Evolutionary conservation across 2,113 vertebrate genomes (phyloP).

Genomic region (Carassius gibelio): DNA sequence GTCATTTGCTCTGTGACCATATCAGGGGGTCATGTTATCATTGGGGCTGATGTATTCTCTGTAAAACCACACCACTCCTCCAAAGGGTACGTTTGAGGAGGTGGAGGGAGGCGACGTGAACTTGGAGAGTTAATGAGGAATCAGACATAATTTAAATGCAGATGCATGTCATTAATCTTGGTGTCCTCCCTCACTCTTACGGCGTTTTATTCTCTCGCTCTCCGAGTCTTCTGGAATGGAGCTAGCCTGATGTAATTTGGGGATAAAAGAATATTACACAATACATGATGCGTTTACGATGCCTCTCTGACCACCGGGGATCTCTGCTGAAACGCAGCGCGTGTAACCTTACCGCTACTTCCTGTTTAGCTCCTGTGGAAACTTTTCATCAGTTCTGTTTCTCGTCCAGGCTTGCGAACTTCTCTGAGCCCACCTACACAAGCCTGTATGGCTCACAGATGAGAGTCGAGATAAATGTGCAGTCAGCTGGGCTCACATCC

Average conservation of each 20-base stretch:
- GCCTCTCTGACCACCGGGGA: slow-evolving; percentile 22
- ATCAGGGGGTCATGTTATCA: slow-evolving; percentile 33
- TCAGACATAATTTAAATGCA: slow-evolving; percentile 45
- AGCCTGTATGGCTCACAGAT: slow-evolving; percentile 52
- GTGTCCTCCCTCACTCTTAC: slow-evolving; percentile 30
- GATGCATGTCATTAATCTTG: slow-evolving; percentile 43
- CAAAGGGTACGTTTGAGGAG: slow-evolving; percentile 25
- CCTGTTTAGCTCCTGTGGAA: slow-evolving; percentile 31
- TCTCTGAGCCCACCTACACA: slow-evolving; percentile 57
- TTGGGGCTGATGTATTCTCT: slow-evolving; percentile 37
- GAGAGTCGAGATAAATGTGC: slow-evolving; percentile 56
- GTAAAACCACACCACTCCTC: slow-evolving; percentile 31
- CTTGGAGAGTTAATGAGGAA: slow-evolving; percentile 43
- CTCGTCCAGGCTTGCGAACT: slow-evolving; percentile 50
- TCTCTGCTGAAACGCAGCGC: not conserved
- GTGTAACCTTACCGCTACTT: slow-evolving; percentile 28
- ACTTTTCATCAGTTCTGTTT: slow-evolving; percentile 48
- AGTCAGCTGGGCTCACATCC: slow-evolving; percentile 59
- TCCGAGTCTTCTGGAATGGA: not conserved
- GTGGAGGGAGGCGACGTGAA: slow-evolving; percentile 35
- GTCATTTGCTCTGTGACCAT: slow-evolving; percentile 33
- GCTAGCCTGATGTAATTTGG: slow-evolving; percentile 31
- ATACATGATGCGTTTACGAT: slow-evolving; percentile 23
- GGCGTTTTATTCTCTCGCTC: slow-evolving; percentile 24
- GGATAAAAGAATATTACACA: slow-evolving; percentile 35